Evolutionary conservation across 2,113 vertebrate genomes (phyloP).

Genomic region (Rhinogobius similis): DNA sequence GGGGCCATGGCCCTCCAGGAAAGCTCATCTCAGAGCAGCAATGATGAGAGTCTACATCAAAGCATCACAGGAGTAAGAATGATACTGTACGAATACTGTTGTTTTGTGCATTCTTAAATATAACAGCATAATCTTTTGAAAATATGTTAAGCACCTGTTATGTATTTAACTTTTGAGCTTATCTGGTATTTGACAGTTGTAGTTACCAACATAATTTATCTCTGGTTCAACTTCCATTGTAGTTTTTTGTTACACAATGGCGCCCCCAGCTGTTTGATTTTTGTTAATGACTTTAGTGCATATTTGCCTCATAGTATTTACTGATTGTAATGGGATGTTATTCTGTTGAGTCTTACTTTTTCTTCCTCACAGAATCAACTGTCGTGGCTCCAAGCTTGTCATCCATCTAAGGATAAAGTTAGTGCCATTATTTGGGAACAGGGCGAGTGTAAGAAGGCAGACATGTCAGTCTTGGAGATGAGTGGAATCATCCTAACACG

Average conservation of each 20-base stretch:
- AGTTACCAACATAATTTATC: too few relatives aligned
- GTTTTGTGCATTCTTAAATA: background rate
- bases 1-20: conserved; percentile 58
- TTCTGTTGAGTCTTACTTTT: background rate
- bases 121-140: background rate
- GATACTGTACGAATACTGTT: background rate
- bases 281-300: background rate
- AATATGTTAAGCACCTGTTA: background rate
- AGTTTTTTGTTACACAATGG: background rate
- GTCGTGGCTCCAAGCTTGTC: conserved; percentile 94
- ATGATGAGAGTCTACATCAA: conserved; percentile 89
- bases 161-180: background rate
- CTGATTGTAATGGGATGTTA: background rate
- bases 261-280: background rate
- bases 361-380: conserved; percentile 81
- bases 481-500: conserved; percentile 95
- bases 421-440: conserved; percentile 98
- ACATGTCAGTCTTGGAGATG: conserved; percentile 97
- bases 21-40: conserved; percentile 68
- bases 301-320: background rate
- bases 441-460: conserved; percentile 96
- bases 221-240: background rate
- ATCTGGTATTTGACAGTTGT: background rate
- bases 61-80: conserved; percentile 62
- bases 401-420: conserved; percentile 91